Evolutionary conservation across 2,797 vertebrate genomes (phyloP), one percentile per base, ranked within the genome.

Genomic region (Enteromius paludinosus): DNA sequence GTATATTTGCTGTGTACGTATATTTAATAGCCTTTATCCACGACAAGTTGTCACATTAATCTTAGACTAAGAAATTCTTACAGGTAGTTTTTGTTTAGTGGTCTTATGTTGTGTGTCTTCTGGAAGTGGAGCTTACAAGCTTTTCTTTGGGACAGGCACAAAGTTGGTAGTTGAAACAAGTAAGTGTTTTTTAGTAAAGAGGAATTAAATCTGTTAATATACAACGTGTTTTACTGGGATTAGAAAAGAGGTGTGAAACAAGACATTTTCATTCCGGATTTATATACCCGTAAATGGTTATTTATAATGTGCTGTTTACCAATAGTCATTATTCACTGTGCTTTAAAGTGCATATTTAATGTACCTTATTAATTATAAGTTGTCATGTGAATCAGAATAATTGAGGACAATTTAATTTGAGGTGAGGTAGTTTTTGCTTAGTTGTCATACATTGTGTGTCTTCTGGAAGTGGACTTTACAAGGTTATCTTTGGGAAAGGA

Each of bases 401-500:
- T 41, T 5, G 20, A 5, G 15, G n/a, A 62, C 3, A 20, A 2
- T 49, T 10, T 28, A 25, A 6, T 62, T 49, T 7, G 68, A 5
- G n/a, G 15, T 20, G 3, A 70, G 30, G 10, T 62, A 35, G 81
- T 88, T 85, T 87, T 52, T 74, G 78, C 4, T 79, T 8, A 9
- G 56, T 54, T 64, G 0, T 64, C 47, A 61, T 15, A 45, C 28
- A 83, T 38, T 85, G 83, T 87, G 86, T 89, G 88, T 82, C 78
- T 80, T 1, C 12, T 71, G 80, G 54, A 69, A 54, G 69, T 68
- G 74, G 56, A 81, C 2, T 65, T 56, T 30, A 62, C 45, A 86
- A 84, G 45, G 2, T 88, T 52, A 52, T 86, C 33, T 86, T 87
- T 83, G 84, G 86, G 18, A 76, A 28, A 38, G 82, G 86, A 41